Evolutionary conservation across 2,113 vertebrate genomes (phyloP).

Genomic region (Pandion haliaetus): DNA sequence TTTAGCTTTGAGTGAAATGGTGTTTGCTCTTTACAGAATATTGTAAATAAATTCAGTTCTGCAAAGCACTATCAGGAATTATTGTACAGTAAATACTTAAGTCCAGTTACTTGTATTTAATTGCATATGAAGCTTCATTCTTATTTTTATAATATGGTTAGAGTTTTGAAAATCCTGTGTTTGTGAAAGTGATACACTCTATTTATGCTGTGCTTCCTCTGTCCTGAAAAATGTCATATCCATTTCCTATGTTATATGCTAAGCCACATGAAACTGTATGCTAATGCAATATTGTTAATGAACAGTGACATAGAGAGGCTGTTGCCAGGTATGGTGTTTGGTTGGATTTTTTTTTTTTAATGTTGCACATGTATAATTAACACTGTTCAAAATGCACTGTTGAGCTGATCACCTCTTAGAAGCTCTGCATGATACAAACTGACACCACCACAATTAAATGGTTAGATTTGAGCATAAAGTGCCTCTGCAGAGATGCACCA

Average conservation of each 20-base stretch:
- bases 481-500: background rate
- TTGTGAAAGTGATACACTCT: background rate
- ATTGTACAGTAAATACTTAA: background rate
- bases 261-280: background rate
- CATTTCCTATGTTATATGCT: background rate
- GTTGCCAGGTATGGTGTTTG: background rate
- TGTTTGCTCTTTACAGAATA: background rate
- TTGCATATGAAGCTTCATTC: background rate
- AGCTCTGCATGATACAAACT: background rate
- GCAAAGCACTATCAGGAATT: background rate
- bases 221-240: background rate
- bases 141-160: background rate
- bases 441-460: background rate
- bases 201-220: background rate
- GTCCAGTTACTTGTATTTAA: background rate
- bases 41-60: conserved; percentile 3
- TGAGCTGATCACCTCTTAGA: background rate
- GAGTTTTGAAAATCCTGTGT: background rate
- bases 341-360: background rate
- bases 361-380: background rate
- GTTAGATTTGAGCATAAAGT: background rate
- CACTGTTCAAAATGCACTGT: background rate
- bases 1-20: background rate
- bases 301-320: background rate
- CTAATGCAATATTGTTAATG: background rate